Evolutionary conservation across 2,113 vertebrate genomes (phyloP).

Genomic region (Mormoops blainvillei): DNA sequence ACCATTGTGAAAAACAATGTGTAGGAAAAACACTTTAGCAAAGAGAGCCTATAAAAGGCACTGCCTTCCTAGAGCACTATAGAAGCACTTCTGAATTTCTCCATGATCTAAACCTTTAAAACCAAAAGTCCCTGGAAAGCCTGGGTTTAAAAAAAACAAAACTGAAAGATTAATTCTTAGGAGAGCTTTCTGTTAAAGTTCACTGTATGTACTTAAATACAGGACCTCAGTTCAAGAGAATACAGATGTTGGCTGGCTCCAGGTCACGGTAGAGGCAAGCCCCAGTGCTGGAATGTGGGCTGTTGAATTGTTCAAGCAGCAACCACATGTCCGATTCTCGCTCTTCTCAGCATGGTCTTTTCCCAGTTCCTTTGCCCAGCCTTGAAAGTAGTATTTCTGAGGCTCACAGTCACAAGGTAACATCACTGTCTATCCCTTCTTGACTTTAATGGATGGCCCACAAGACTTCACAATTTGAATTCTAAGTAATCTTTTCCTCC

Average conservation of each 20-base stretch:
- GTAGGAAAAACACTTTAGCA: background rate
- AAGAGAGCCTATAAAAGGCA: background rate
- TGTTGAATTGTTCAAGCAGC: background rate
- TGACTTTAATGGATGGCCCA: background rate
- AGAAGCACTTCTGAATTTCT: background rate
- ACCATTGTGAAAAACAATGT: conserved; percentile 20
- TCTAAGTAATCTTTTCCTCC: background rate
- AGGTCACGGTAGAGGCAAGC: background rate
- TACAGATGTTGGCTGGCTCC: background rate
- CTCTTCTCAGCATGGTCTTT: background rate
- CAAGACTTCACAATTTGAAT: background rate
- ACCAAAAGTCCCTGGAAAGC: background rate
- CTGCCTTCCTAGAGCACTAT: background rate
- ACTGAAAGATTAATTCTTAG: background rate
- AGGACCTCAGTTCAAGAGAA: background rate
- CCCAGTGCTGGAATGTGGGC: background rate
- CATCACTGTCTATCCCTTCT: background rate
- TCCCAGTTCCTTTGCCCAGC: background rate
- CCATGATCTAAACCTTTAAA: background rate
- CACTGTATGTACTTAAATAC: background rate
- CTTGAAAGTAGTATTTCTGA: background rate
- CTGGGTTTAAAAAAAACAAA: background rate
- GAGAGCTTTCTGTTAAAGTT: background rate
- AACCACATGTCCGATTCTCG: background rate
- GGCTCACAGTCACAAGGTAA: background rate